Evolutionary conservation across 2,888 invertebrate genomes (phyloP).

Genomic region (Urechis unicinctus): DNA sequence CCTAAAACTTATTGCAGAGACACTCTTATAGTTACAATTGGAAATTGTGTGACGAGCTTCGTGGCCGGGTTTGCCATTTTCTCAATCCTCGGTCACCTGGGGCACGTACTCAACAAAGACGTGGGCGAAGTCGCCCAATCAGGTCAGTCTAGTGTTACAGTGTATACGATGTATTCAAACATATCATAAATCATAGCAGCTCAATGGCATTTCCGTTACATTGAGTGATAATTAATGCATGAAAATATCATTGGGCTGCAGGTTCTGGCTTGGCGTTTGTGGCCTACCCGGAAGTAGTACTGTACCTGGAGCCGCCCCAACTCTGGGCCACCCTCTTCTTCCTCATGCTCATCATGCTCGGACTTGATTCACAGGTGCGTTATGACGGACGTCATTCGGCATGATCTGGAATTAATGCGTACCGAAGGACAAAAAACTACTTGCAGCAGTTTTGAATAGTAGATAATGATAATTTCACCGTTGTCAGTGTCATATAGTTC

Average conservation of each 20-base stretch:
- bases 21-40: conserved; percentile 64
- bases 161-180: background rate
- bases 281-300: conserved; percentile 41
- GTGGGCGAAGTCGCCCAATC: conserved; percentile 46
- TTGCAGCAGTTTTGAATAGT: too few species aligned
- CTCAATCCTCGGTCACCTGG: conserved; percentile 58
- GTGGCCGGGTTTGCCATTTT: conserved; percentile 72
- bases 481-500: too few species aligned
- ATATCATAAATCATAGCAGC: background rate
- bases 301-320: conserved; percentile 32
- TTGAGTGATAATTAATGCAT: too few species aligned
- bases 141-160: conserved; percentile 13
- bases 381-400: too few species aligned
- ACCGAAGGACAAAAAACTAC: too few species aligned
- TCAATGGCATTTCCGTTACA: background rate
- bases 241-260: too few species aligned
- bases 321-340: conserved; percentile 26
- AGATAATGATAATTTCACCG: too few species aligned
- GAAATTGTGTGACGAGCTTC: conserved; percentile 25
- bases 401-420: background rate
- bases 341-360: conserved; percentile 22
- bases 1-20: conserved; percentile 51
- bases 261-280: conserved; percentile 41
- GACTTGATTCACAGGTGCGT: conserved; percentile 22
- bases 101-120: conserved; percentile 20